Conservation (phyloP, 2,888 invertebrate species). For the Drosophila affinis region DNA sequence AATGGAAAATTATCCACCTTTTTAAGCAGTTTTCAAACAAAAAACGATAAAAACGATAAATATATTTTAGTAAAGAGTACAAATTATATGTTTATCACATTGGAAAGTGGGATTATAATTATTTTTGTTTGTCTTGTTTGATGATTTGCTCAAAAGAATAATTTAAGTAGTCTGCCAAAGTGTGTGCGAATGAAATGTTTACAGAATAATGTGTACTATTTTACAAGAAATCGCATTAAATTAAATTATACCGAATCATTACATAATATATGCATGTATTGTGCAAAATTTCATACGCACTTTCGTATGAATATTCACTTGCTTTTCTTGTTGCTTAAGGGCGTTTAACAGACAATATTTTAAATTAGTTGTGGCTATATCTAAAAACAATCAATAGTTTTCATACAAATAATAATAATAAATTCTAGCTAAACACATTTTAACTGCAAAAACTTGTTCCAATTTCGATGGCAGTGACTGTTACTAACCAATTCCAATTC, state of each 20-base stretch:
- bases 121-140: slow-evolving; percentile 49
- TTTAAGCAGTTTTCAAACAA: slow-evolving; percentile 59
- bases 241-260: slow-evolving; percentile 52
- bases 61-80: slow-evolving; percentile 68
- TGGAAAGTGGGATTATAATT: slow-evolving; percentile 68
- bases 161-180: slow-evolving; percentile 50
- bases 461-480: slow-evolving; percentile 67
- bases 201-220: slow-evolving; percentile 55
- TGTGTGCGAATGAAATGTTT: slow-evolving; percentile 55
- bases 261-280: slow-evolving; percentile 57
- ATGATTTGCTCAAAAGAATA: slow-evolving; percentile 35
- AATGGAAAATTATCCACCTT: slow-evolving; percentile 49
- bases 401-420: slow-evolving; percentile 71
- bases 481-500: slow-evolving; percentile 65
- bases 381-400: slow-evolving; percentile 75
- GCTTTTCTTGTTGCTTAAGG: slow-evolving; percentile 38
- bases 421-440: slow-evolving; percentile 81
- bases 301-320: slow-evolving; percentile 33
- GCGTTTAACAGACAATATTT: slow-evolving; percentile 51
- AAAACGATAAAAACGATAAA: slow-evolving; percentile 69
- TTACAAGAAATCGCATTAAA: slow-evolving; percentile 53
- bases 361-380: slow-evolving; percentile 65
- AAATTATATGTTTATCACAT: slow-evolving; percentile 74
- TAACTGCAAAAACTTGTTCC: slow-evolving; percentile 66
- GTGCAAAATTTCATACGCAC: slow-evolving; percentile 27